Evolutionary conservation across 2,797 vertebrate species (phyloP), one percentile per base, ranked within the genome.

Genomic region (Siniperca scherzeri): DNA sequence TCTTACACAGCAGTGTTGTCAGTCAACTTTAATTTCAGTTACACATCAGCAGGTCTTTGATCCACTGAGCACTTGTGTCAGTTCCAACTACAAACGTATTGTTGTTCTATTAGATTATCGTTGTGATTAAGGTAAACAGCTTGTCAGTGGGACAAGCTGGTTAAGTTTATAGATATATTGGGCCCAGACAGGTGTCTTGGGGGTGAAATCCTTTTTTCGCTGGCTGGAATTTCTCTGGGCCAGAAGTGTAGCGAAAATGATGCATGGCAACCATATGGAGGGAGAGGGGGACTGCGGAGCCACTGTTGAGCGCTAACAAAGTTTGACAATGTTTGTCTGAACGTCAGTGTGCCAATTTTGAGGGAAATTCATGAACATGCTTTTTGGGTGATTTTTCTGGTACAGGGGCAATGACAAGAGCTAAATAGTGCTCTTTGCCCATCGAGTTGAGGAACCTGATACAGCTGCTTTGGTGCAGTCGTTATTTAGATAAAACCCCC

Each of bases 241-340:
- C 48, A 88, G 81, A 83, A 90, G 70, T 86, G 44, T 42, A 80
- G 76, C 73, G 60, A 89, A 90, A 88, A 60, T 81, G 83, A 91
- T 86, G 91, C 84, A 93, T 93, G 91, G 89, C 83, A 83, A 84
- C 93, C 91, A 93, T 91, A 92, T 93, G 93, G 83, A 80, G 82
- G 75, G 60, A 61, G 70, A 59, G 55, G 50, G 76, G 81, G 70
- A 68, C 75, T 56, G 38, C n/a, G 13, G 72, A 84, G 77, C 74
- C n/a, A 38, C 88, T 81, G 66, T 74, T 81, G 81, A 92, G 88
- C 14, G 22, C 89, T 94, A 95, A 95, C 91, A 88, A 87, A 93
- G 91, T 95, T 94, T 95, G 94, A 95, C 94, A 94, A 66, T 92
- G 92, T 95, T 95, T 94, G 91, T 93, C 93, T 93, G 91, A 81